Evolutionary conservation across 2,888 invertebrate genomes (phyloP), one percentile per base, ranked within the genome.

Genomic region (Phytoseiulus persimilis): DNA sequence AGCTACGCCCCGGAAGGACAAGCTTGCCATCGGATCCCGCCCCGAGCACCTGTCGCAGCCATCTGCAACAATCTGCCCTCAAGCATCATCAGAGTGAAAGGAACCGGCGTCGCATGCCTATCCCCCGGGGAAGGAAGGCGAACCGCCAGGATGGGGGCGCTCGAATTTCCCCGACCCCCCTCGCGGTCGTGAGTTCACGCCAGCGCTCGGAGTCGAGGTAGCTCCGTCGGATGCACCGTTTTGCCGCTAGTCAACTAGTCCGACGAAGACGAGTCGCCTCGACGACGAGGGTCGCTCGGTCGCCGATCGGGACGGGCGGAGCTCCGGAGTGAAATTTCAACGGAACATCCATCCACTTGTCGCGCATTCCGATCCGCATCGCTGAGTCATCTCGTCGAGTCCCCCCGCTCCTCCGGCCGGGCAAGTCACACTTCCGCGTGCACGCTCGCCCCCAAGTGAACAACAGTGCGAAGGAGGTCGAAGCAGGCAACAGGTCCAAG

Each of bases 11-110:
- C 5, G 65, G 18, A 65, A 18, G 18, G 28, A 65, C 65, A 65
- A 3, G 65, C 65, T 65, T 18, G 65, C 65, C 65, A 65, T 65
- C 65, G 9, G 65, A 65, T 65, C 65, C 65, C 65, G 65, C 65
- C 65, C 28, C 65, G 65, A 65, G 65, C 65, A 65, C 65, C 65
- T 65, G 65, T 65, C 65, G 65, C 65, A 65, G 65, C 65, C 65
- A 65, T 65, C 65, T 65, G 65, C 65, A 65, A 65, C 65, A 65
- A 65, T 65, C 65, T 65, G 65, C 65, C 65, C 65, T 65, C 65
- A 18, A 65, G 65, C 65, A 28, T 65, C 28, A 65, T 65, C 65
- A 3, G 65, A 14, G 28, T 23, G 65, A 28, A 65, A 65, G 2
- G 18, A 65, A 2, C 65, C 23, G 28, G 18, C 5, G 9, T 65